These are phyloP conservation scores for Myripristis murdjan DNA, from an alignment of 2,797 vertebrate species.

Conservation along the genomic window DNA sequence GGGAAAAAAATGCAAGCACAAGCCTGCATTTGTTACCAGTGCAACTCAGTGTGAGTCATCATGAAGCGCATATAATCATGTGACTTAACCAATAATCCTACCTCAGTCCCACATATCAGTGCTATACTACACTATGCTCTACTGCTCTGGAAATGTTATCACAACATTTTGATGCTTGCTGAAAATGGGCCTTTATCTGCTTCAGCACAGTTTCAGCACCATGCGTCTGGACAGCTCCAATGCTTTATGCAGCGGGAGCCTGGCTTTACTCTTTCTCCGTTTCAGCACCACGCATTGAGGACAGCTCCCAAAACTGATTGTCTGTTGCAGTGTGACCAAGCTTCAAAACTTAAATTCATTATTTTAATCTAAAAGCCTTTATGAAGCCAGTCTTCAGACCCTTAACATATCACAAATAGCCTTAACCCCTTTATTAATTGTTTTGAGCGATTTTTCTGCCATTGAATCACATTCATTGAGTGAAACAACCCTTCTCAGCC, in stretches of 20 bases:
- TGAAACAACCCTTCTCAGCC: background rate
- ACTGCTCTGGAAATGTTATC: background rate
- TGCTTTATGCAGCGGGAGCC: background rate
- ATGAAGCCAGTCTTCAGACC: slow-evolving; percentile 5
- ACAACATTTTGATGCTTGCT: background rate
- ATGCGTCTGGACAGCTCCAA: slow-evolving; percentile 41
- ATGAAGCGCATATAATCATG: background rate
- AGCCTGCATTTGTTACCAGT: too few relatives aligned
- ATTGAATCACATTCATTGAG: background rate
- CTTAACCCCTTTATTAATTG: background rate
- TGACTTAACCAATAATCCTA: too few relatives aligned
- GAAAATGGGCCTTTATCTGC: background rate
- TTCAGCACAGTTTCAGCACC: slow-evolving; percentile 45
- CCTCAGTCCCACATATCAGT: background rate
- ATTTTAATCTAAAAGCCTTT: background rate
- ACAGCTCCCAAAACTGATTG: slow-evolving; percentile 50
- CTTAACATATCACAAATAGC: background rate
- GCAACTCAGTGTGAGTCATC: slow-evolving; percentile 3
- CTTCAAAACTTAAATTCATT: background rate
- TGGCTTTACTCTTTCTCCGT: background rate
- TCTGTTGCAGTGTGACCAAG: background rate
- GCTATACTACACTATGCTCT: background rate
- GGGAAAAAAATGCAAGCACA: background rate
- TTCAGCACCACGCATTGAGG: slow-evolving; percentile 57
- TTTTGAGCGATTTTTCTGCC: background rate